A percentile compares a stretch with the other conserved stretches of the same genome.
These are phyloP conservation scores for Clarias macrocephalus DNA, from an alignment of 2,113 vertebrate species.

Conservation along the genomic window DNA sequence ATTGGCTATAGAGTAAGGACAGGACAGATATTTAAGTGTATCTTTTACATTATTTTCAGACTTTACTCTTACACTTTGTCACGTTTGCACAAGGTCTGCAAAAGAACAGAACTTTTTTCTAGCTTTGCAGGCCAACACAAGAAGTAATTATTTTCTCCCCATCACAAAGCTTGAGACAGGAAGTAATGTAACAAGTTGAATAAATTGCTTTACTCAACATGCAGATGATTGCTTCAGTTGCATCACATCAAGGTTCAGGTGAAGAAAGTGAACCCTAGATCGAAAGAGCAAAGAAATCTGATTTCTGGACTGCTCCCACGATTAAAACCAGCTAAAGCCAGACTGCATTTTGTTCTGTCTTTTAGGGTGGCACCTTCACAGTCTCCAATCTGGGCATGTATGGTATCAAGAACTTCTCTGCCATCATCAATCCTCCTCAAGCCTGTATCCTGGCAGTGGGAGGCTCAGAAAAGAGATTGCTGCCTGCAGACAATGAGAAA, in stretches of 20 bases:
- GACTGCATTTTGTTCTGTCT: neutral
- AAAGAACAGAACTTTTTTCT: neutral
- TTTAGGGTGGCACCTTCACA: conserved; percentile 94
- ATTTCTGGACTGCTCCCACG: neutral
- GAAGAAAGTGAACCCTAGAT: neutral
- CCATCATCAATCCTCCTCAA: conserved; percentile 98
- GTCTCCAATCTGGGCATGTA: conserved; percentile 99
- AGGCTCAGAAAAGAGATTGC: conserved; percentile 84
- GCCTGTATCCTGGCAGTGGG: conserved; percentile 95
- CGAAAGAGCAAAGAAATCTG: neutral
- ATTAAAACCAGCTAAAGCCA: neutral
- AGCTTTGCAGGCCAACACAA: neutral
- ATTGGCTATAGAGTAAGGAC: neutral
- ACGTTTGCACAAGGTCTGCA: neutral
- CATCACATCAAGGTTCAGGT: neutral
- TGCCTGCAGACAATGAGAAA: conserved; percentile 93
- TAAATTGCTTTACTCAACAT: neutral
- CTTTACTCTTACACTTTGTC: neutral
- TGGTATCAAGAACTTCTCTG: conserved; percentile 98
- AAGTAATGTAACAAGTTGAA: neutral
- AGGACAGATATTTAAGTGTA: no score
- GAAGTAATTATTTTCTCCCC: neutral
- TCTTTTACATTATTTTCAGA: neutral
- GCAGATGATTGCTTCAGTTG: neutral
- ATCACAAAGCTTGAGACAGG: neutral